These are phyloP conservation scores for Pseudomyrmex flavicornis DNA, from an alignment of 1,140 invertebrate species.

Conservation along the genomic window DNA sequence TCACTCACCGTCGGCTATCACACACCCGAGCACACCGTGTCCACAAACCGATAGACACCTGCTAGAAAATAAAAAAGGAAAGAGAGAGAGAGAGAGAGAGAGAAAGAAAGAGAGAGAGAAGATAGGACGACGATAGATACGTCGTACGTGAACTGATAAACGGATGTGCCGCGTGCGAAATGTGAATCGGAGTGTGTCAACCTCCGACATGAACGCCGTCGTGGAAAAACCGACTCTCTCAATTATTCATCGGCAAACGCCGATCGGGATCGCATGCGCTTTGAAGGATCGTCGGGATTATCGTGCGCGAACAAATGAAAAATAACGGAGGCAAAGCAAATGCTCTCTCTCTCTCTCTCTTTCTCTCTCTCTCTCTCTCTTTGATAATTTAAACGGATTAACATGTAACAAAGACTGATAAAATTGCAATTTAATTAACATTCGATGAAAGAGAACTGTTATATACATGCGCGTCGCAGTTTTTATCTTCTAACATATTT, in stretches of 20 bases:
- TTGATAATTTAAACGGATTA: constrained; percentile 2
- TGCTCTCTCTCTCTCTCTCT: too few relatives aligned
- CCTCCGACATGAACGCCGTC: neutral
- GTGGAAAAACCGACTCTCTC: constrained; percentile 9
- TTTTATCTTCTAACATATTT: constrained; percentile 7
- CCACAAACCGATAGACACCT: constrained; percentile 38
- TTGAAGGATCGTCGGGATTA: constrained; percentile 14
- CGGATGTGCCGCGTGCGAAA: constrained; percentile 51
- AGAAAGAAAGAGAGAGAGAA: constrained; percentile 4
- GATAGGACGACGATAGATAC: constrained; percentile 33
- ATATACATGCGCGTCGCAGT: neutral
- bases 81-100: constrained; percentile 17
- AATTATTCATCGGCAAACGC: constrained; percentile 55
- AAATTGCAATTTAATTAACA: constrained; percentile 37
- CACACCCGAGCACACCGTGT: constrained; percentile 39
- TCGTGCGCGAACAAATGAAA: neutral
- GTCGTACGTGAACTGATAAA: constrained; percentile 18
- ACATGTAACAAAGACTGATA: neutral
- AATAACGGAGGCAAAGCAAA: constrained; percentile 1
- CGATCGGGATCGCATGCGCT: constrained; percentile 41
- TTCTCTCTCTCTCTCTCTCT: too few relatives aligned
- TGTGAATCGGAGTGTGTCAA: constrained; percentile 41
- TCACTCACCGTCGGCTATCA: constrained; percentile 48
- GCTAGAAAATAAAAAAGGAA: neutral
- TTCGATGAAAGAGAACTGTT: neutral